Evolutionary conservation across 2,113 vertebrate species (phyloP), one percentile per base, ranked within the genome.

Genomic region (Phaetusa simplex): DNA sequence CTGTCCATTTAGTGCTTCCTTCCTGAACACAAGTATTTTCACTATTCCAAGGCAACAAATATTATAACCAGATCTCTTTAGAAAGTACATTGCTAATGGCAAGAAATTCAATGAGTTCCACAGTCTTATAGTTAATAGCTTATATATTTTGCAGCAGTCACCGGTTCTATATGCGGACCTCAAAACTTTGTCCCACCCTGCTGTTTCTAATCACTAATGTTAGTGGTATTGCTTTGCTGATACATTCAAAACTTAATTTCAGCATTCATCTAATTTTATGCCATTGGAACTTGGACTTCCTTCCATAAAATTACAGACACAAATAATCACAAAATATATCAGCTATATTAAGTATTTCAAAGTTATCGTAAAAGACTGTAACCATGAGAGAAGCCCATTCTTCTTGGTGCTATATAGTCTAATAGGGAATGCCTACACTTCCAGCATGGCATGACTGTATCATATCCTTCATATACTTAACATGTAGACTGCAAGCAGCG

Each of bases 11-110:
- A 85, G 17, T 59, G 12, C 18, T 82, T 88, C 49, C 34, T 77
- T 86, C 72, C 64, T n/a, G 18, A 95, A 73, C 66, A 71, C 16
- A 88, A 90, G 27, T 34, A 80, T 67, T 92, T 76, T 82, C 36
- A 70, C 38, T 61, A 15, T 69, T 90, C 27, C 62, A 95, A 34
- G 40, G 52, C 40, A 93, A 85, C 32, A 82, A 81, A 47, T 59
- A 64, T 59, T 76, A 81, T 18, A 50, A 49, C 5, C 61, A 69
- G n/a, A 65, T 73, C 11, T 86, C 53, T 81, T 53, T 50, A 71
- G 42, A 82, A 86, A 77, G 40, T 29, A 55, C 15, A 34, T 16
- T 55, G 43, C 34, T 80, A 82, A 53, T 65, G 58, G 65, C 40
- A 87, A 83, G 62, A 95, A 90, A 56, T 47, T 52, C 58, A 82